Percentiles rank a stretch among this genome's conserved stretches.
These are phyloP conservation scores for Aphidoletes aphidimyza DNA, from an alignment of 2,888 invertebrate species.

Conservation along the genomic window DNA sequence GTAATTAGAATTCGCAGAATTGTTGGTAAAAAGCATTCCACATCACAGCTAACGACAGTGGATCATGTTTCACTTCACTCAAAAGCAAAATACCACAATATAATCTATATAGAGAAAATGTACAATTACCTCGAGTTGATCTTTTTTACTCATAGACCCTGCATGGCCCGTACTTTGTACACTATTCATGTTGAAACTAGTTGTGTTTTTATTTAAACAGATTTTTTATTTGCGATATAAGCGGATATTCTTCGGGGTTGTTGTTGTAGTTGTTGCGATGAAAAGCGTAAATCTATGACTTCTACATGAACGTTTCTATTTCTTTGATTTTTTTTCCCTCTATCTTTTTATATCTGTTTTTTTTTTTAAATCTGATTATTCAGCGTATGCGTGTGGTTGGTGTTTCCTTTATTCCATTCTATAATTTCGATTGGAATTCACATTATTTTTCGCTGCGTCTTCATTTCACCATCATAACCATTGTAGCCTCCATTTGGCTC, in stretches of 20 bases:
- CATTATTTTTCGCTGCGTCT: not conserved
- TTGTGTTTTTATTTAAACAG: slow-evolving; percentile 18
- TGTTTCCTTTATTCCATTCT: slow-evolving; percentile 4
- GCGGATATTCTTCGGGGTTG: too few relatives aligned
- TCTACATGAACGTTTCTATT: too few relatives aligned
- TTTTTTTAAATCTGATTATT: too few relatives aligned
- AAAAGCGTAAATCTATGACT: not conserved
- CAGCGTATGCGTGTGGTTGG: not conserved
- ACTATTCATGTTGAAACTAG: slow-evolving; percentile 63
- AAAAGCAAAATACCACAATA: not conserved
- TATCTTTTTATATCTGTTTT: too few relatives aligned
- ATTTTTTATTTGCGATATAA: not conserved
- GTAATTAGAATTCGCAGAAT: slow-evolving; percentile 32
- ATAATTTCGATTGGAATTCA: slow-evolving; percentile 26
- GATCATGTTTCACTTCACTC: slow-evolving; percentile 7
- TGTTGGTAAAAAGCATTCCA: slow-evolving; percentile 26
- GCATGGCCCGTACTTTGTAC: slow-evolving; percentile 67
- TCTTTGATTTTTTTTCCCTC: too few relatives aligned
- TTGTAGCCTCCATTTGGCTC: not conserved
- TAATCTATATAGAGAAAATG: slow-evolving; percentile 53
- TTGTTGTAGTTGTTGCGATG: too few relatives aligned
- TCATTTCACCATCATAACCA: not conserved
- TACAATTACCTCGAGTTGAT: slow-evolving; percentile 66
- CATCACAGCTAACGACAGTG: not conserved
- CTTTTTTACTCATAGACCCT: slow-evolving; percentile 65